Percentiles rank a stretch among this genome's conserved stretches.
Evolutionary conservation across 2,888 invertebrate genomes (phyloP).

Genomic region (Thera obeliscata): DNA sequence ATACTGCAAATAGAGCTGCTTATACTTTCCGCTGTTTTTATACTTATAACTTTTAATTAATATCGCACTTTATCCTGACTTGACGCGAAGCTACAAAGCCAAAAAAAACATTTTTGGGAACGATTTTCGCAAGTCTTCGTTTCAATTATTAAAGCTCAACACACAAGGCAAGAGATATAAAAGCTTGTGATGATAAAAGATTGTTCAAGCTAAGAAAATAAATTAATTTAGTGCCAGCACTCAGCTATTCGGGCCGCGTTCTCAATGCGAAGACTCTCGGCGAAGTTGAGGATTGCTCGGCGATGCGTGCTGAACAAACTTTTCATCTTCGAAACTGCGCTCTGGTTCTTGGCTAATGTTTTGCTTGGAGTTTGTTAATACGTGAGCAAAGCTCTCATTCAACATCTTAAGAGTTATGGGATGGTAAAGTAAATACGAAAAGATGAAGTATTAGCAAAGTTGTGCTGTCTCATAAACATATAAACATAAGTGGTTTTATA

Average conservation of each 20-base stretch:
- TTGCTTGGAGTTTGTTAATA: slow-evolving; percentile 26
- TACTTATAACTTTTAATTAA: background rate
- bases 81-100: background rate
- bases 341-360: slow-evolving; percentile 29
- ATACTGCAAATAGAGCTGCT: slow-evolving; percentile 50
- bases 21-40: slow-evolving; percentile 3
- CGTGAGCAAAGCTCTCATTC: slow-evolving; percentile 17
- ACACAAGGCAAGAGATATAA: background rate
- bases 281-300: slow-evolving; percentile 26
- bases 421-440: background rate
- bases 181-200: slow-evolving; percentile 15
- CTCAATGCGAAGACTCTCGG: slow-evolving; percentile 25
- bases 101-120: too few species aligned
- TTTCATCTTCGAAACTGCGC: slow-evolving; percentile 29
- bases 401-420: slow-evolving; percentile 1
- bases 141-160: background rate
- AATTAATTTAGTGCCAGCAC: slow-evolving; percentile 34
- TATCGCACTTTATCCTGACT: background rate
- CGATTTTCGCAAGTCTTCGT: background rate
- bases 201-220: slow-evolving; percentile 20
- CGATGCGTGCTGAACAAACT: slow-evolving; percentile 34
- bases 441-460: background rate
- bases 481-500: background rate
- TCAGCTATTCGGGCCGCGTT: slow-evolving; percentile 30
- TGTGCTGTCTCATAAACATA: background rate